phyloP scores from a whole-genome alignment of 2,888 invertebrate genomes.

The Lithosia quadra region DNA sequence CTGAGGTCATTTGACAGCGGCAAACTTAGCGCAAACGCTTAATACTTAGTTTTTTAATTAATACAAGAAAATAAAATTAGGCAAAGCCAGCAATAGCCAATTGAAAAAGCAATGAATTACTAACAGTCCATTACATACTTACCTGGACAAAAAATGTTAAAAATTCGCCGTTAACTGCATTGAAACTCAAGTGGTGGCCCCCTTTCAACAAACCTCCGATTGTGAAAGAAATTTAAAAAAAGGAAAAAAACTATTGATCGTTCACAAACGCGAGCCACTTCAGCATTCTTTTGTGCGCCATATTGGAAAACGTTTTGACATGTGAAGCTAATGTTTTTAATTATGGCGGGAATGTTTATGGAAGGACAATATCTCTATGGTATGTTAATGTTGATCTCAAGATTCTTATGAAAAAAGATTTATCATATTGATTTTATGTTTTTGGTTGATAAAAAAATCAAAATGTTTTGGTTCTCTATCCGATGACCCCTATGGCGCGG shows the following conservation, averaged over 20 bases:
- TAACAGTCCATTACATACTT: constrained; percentile 77
- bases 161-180: constrained; percentile 82
- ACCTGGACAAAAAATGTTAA: constrained; percentile 72
- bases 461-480: no score
- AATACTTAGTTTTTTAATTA: neutral
- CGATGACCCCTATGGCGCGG: no score
- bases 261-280: constrained; percentile 80
- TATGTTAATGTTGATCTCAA: no score
- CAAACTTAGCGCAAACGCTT: no score
- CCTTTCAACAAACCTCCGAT: constrained; percentile 83
- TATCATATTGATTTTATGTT: no score
- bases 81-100: constrained; percentile 52
- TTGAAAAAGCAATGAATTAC: constrained; percentile 68
- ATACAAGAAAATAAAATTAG: constrained; percentile 3
- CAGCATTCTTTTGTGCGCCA: constrained; percentile 81
- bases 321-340: constrained; percentile 66
- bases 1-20: no score
- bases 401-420: no score
- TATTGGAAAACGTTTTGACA: constrained; percentile 82
- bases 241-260: constrained; percentile 81
- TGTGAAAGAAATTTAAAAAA: constrained; percentile 78
- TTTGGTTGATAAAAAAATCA: no score
- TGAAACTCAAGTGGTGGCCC: constrained; percentile 79
- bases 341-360: constrained; percentile 38
- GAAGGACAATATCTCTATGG: neutral